A percentile compares a stretch with the other conserved stretches of the same genome.
phyloP scores from a whole-genome alignment of 2,113 vertebrate species.

The Anolis carolinensis region DNA sequence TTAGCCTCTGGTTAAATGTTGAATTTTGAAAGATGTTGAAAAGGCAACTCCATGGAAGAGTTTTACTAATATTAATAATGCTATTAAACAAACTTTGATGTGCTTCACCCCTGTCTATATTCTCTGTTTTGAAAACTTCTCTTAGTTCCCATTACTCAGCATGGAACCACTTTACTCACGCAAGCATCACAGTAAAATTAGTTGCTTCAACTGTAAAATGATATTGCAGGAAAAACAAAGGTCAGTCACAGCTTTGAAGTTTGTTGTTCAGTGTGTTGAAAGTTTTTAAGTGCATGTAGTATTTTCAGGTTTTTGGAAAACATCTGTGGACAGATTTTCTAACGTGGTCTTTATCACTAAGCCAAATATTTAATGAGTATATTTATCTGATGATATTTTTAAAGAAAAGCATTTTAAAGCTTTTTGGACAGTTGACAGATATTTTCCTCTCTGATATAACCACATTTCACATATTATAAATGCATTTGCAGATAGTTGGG shows the following conservation, averaged over 20 bases:
- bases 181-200: slow-evolving; percentile 49
- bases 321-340: slow-evolving; percentile 44
- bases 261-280: slow-evolving; percentile 33
- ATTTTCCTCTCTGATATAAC: slow-evolving; percentile 31
- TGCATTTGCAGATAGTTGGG: slow-evolving; percentile 37
- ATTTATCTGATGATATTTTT: slow-evolving; percentile 17
- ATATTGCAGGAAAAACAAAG: slow-evolving; percentile 28
- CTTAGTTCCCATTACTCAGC: slow-evolving; percentile 26
- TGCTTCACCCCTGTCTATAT: slow-evolving; percentile 26
- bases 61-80: slow-evolving; percentile 38
- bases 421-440: slow-evolving; percentile 6
- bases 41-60: slow-evolving; percentile 29
- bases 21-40: slow-evolving; percentile 42
- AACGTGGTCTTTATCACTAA: slow-evolving; percentile 5
- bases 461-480: slow-evolving; percentile 27
- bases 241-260: slow-evolving; percentile 49
- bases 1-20: slow-evolving; percentile 38
- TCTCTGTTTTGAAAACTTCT: slow-evolving; percentile 45
- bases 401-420: neutral
- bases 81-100: slow-evolving; percentile 40
- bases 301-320: slow-evolving; percentile 25
- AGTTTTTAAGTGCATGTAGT: neutral
- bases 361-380: slow-evolving; percentile 14
- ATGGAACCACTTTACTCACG: slow-evolving; percentile 33
- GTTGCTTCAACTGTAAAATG: slow-evolving; percentile 55